Percentiles rank a stretch among this genome's conserved stretches.
These are phyloP conservation scores for Conus betulinus DNA, from an alignment of 1,140 invertebrate species.

Conservation along the genomic window DNA sequence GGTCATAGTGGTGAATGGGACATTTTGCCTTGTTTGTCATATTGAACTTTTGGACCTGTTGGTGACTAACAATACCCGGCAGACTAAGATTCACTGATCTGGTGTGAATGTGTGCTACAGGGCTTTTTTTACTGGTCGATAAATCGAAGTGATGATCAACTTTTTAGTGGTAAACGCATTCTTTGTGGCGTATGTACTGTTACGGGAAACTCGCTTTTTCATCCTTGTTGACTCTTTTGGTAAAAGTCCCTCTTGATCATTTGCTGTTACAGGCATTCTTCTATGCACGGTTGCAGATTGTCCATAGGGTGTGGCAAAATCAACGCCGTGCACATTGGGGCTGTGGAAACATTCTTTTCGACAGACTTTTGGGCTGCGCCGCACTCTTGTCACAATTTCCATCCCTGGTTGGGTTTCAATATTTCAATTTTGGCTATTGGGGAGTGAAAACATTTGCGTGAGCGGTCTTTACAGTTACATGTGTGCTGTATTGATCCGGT, in stretches of 20 bases:
- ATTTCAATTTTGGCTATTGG: slow-evolving; percentile 11
- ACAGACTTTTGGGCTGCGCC: background rate
- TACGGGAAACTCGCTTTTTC: too few species aligned
- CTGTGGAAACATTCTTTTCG: background rate
- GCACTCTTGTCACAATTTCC: background rate
- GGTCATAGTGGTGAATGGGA: background rate
- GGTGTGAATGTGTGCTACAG: background rate
- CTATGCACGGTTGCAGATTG: background rate
- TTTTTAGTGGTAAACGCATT: too few species aligned
- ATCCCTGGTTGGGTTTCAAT: background rate
- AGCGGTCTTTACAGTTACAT: background rate
- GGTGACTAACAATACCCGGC: background rate
- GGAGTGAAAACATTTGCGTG: background rate
- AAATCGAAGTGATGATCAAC: too few species aligned
- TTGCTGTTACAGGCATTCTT: background rate
- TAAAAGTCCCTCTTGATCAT: background rate
- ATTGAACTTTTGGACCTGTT: background rate
- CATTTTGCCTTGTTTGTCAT: background rate
- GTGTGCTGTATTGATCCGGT: background rate
- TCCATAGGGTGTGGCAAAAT: background rate
- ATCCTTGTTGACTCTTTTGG: background rate
- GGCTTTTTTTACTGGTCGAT: too few species aligned
- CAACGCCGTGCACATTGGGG: background rate
- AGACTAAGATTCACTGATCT: background rate
- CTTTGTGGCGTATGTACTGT: too few species aligned